Base-by-base conservation (phyloP, 1,140 invertebrate species). In the Bombus terrestris region DNA sequence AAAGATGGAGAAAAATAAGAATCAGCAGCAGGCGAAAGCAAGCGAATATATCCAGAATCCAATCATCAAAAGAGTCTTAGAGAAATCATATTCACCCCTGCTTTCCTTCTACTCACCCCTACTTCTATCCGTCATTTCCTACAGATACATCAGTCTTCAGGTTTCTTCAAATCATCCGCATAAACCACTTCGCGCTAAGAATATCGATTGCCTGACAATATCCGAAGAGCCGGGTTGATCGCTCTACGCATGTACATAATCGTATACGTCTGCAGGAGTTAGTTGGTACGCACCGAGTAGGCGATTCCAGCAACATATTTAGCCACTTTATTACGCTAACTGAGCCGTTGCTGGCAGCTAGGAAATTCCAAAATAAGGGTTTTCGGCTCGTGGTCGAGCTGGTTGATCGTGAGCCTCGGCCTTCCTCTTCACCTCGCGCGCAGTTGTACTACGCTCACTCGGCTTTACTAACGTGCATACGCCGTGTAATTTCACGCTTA, bases 401-500 rank as follows among this genome's bases (percentile, higher is more conserved):
- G 47, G 68, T 37, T 32, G 32, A 79, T 59, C 43, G 41, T 35
- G 68, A 69, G 4, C 22, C 66, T 35, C 15, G 32, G 8, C 10
- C 47, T 53, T 53, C 18, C 37, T 5, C 53, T 32, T 37, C 53
- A 6, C 35, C 41, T 47, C 39, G 32, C 28, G 22, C 43, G 47
- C 59, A 47, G 64, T 81, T 86, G 47, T 43, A 74, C 47, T 53
- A 8, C 32, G 25, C 43, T 22, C 47, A 28, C 22, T 57, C 76
- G 76, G 25, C 69, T 32, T 25, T n/a, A 59, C 25, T 37, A 53
- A 53, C 18, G 47, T 53, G 18, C 47, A 53, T 37, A 57, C 84
- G 47, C 72, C 84, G 74, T 89, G 88, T 89, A 89, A 89, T 89
- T 89, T 89, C 88, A 89, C 88, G 88, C 88, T 89, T 74, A 73